Conservation (phyloP, 2,888 invertebrate genomes). For the Catocala sponsa region DNA sequence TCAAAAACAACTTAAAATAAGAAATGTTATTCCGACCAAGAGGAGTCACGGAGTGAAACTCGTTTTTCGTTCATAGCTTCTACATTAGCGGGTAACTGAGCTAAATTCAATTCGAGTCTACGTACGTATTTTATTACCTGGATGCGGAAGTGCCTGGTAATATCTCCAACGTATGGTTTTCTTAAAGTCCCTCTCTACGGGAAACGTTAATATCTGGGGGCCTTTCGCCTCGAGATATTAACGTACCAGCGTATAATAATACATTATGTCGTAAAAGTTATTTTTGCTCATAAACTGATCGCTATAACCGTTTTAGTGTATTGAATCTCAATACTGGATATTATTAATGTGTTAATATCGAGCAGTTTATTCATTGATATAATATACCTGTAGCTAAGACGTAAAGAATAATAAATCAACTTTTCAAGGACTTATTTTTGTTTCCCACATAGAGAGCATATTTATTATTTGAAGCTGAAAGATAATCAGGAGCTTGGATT, state of each 20-base stretch:
- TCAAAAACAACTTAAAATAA: not conserved
- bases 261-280: constrained; percentile 43
- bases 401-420: too few relatives aligned
- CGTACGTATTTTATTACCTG: constrained; percentile 35
- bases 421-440: too few relatives aligned
- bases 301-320: constrained; percentile 37
- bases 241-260: constrained; percentile 31
- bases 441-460: too few relatives aligned
- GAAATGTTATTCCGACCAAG: not conserved
- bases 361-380: too few relatives aligned
- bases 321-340: constrained; percentile 20
- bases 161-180: constrained; percentile 31
- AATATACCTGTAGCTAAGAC: too few relatives aligned
- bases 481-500: too few relatives aligned
- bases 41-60: constrained; percentile 5
- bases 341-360: too few relatives aligned
- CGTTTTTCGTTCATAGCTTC: constrained; percentile 30
- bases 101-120: constrained; percentile 35
- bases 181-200: constrained; percentile 23
- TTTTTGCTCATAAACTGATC: constrained; percentile 44
- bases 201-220: constrained; percentile 29
- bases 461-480: too few relatives aligned
- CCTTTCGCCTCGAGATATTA: not conserved
- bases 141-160: constrained; percentile 27
- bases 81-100: constrained; percentile 27